Conservation (phyloP, 2,888 invertebrate genomes). For the Latrodectus hesperus region DNA sequence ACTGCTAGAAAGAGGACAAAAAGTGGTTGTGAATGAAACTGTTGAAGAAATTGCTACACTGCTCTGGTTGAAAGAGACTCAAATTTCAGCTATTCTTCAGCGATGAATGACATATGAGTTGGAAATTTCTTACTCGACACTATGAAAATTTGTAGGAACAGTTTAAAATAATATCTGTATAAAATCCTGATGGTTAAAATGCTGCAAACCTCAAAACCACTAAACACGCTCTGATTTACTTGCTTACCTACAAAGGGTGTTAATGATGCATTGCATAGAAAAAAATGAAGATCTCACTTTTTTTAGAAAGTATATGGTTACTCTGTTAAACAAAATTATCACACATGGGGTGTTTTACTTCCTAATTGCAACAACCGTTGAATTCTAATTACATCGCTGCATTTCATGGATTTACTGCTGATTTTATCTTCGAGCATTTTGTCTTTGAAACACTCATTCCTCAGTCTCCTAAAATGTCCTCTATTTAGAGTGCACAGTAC, state of each 20-base stretch:
- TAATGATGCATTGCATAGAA: not conserved
- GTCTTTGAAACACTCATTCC: not conserved
- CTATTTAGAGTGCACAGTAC: conserved; percentile 2
- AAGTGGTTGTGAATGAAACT: not conserved
- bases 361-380: not conserved
- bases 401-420: not conserved
- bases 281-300: not conserved
- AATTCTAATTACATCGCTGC: not conserved
- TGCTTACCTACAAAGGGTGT: not conserved
- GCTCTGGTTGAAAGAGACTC: not conserved
- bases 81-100: not conserved
- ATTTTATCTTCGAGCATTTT: conserved; percentile 3
- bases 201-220: not conserved
- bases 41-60: not conserved
- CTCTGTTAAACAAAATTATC: not conserved
- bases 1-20: no score
- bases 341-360: not conserved
- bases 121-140: not conserved
- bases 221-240: not conserved
- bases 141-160: not conserved
- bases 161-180: conserved; percentile 13
- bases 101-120: not conserved
- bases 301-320: not conserved
- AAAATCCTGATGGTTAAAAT: not conserved
- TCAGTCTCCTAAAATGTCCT: not conserved